Percentiles rank a stretch among this genome's conserved stretches.
Conservation (phyloP, 2,888 invertebrate genomes). For the Erebia ligea region DNA sequence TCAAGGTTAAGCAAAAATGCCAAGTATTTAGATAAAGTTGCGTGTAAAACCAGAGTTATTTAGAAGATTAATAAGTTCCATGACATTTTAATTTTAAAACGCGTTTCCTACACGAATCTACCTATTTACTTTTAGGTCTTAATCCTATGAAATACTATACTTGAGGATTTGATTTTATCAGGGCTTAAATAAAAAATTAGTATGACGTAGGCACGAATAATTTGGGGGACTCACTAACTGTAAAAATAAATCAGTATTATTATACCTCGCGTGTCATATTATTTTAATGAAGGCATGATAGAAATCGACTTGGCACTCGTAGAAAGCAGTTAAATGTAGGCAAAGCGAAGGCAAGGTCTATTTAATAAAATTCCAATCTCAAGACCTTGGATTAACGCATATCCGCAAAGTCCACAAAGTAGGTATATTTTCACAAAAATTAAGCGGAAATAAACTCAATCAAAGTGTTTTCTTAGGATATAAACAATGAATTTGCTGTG, state of each 20-base stretch:
- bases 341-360: too few species aligned
- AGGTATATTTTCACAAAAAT: too few species aligned
- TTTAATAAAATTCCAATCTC: not conserved
- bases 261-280: conserved; percentile 1
- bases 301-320: conserved; percentile 6
- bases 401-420: too few species aligned
- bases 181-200: not conserved
- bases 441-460: not conserved
- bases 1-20: not conserved
- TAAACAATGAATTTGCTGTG: not conserved
- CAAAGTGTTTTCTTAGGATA: not conserved
- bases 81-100: conserved; percentile 1
- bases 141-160: not conserved
- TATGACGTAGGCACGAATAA: not conserved
- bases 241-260: conserved; percentile 2
- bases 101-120: conserved; percentile 5
- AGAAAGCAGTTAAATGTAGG: conserved; percentile 2
- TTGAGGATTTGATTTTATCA: conserved; percentile 6
- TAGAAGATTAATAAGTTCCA: not conserved
- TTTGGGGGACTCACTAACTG: not conserved
- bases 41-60: not conserved
- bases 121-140: not conserved
- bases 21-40: not conserved
- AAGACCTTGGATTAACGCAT: not conserved
- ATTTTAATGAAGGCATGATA: conserved; percentile 8